Percentiles rank a stretch among this genome's conserved stretches.
Conservation (phyloP, 2,888 invertebrate genomes). For the Phalera bucephala region DNA sequence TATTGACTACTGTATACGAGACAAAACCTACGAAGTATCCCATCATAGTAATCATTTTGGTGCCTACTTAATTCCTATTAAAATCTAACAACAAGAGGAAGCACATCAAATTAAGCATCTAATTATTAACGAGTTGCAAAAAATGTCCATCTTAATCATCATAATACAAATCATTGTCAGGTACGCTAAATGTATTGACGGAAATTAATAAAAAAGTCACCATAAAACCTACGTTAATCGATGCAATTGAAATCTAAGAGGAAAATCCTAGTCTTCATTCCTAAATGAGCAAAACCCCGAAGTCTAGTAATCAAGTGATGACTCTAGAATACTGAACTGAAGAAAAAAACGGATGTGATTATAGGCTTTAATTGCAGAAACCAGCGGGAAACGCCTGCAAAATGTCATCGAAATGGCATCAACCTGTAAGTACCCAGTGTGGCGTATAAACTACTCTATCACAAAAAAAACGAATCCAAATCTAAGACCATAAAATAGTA, state of each 20-base stretch:
- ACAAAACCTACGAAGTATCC: too few species aligned
- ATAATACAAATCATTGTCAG: constrained; percentile 4
- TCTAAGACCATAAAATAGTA: too few species aligned
- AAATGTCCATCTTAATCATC: neutral
- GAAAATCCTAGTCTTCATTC: constrained; percentile 1
- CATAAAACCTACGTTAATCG: constrained; percentile 2
- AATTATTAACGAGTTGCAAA: neutral
- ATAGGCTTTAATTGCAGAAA: neutral
- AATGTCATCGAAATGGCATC: neutral
- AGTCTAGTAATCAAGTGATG: constrained; percentile 1
- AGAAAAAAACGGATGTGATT: neutral
- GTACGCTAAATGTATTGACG: constrained; percentile 3
- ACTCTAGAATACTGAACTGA: neutral
- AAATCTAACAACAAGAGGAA: too few species aligned
- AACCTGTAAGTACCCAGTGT: too few species aligned
- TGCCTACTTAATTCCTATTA: too few species aligned
- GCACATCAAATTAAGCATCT: neutral
- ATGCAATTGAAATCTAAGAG: neutral
- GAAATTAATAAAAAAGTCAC: constrained; percentile 1
- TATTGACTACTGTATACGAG: too few species aligned
- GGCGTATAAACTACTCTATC: too few species aligned
- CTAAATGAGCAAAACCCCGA: neutral
- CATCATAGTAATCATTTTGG: too few species aligned
- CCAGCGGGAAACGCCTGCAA: too few species aligned
- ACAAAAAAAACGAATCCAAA: too few species aligned